Evolutionary conservation across 1,140 invertebrate genomes (phyloP).

Genomic region (Drosophila kepulauana): DNA sequence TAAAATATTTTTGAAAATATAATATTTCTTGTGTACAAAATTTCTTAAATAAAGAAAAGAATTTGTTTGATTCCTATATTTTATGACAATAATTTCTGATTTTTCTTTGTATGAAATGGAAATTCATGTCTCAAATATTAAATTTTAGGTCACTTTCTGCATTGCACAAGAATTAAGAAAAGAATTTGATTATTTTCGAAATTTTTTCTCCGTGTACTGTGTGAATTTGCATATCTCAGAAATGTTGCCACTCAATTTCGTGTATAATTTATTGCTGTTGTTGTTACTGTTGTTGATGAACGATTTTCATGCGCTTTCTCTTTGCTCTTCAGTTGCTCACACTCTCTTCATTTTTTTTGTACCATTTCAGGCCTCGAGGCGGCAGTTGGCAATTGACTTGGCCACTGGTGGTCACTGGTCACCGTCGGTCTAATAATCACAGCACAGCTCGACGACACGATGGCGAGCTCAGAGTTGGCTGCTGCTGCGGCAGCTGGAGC

Average conservation of each 20-base stretch:
- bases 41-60: too few relatives aligned
- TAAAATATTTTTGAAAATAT: too few relatives aligned
- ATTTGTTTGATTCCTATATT: too few relatives aligned
- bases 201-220: background rate
- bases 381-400: slow-evolving; percentile 45
- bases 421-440: slow-evolving; percentile 13
- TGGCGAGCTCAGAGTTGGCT: slow-evolving; percentile 20
- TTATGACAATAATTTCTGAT: too few relatives aligned
- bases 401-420: slow-evolving; percentile 37
- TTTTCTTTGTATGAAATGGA: too few relatives aligned
- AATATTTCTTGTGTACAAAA: too few relatives aligned
- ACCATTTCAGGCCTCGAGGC: slow-evolving; percentile 59
- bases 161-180: too few relatives aligned
- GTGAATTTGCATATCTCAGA: slow-evolving; percentile 44
- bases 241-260: slow-evolving; percentile 33
- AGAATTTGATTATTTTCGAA: too few relatives aligned
- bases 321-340: slow-evolving; percentile 6
- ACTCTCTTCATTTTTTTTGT: slow-evolving; percentile 9
- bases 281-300: slow-evolving; percentile 15
- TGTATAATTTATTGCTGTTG: slow-evolving; percentile 14
- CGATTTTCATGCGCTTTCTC: slow-evolving; percentile 72
- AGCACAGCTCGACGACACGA: slow-evolving; percentile 31
- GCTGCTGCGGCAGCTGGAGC: slow-evolving; percentile 3
- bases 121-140: too few relatives aligned
- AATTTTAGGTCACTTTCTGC: background rate